Evolutionary conservation across 2,888 invertebrate species (phyloP).

Genomic region (Thumatha senex): DNA sequence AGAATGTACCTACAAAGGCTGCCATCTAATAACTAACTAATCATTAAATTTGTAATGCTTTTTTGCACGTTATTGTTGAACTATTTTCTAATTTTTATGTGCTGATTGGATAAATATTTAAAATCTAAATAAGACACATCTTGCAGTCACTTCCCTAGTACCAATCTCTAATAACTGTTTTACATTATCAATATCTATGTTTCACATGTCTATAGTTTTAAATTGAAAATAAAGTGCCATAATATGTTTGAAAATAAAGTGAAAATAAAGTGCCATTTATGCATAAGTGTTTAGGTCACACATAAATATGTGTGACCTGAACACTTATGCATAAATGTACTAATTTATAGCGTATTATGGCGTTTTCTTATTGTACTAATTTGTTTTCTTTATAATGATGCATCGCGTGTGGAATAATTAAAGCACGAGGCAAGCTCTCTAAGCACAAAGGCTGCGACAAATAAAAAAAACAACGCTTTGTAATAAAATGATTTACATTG

Average conservation of each 20-base stretch:
- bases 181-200: too few relatives aligned
- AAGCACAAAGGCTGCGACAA: conserved; percentile 65
- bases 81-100: too few relatives aligned
- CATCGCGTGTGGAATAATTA: conserved; percentile 35
- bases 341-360: conserved; percentile 16
- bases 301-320: conserved; percentile 11
- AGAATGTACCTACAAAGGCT: conserved; percentile 28
- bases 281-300: too few relatives aligned
- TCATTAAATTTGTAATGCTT: neutral
- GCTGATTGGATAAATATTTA: too few relatives aligned
- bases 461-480: conserved; percentile 70
- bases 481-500: conserved; percentile 82
- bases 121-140: too few relatives aligned
- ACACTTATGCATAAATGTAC: conserved; percentile 16
- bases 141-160: too few relatives aligned
- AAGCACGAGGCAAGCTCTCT: conserved; percentile 58
- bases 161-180: too few relatives aligned
- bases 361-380: conserved; percentile 31
- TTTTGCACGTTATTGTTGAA: too few relatives aligned
- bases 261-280: too few relatives aligned
- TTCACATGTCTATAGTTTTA: too few relatives aligned
- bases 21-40: conserved; percentile 8
- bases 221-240: too few relatives aligned
- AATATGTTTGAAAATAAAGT: too few relatives aligned
- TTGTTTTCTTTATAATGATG: conserved; percentile 31